Base-by-base conservation (phyloP, 2,888 invertebrate species). In the Sepiola atlantica region DNA sequence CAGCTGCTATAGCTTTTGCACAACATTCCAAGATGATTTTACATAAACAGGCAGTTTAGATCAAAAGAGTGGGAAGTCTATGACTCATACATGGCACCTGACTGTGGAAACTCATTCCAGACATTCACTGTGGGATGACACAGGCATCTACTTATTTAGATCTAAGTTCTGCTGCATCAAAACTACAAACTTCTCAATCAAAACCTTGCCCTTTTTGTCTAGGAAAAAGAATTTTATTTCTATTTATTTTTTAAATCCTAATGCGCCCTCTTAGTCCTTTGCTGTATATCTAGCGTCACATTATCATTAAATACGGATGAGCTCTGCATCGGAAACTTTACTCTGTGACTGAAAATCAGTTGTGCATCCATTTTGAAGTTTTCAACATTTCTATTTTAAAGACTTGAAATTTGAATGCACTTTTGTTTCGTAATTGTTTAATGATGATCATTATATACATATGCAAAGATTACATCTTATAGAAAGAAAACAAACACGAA, bases 401-500 rank as follows among this genome's bases (percentile, higher is more conserved):
- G 77, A 77, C 77, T 77, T 77, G 28, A 77, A 77, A 77, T 77
- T 77, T 77, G 77, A 77, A 77, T 77, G 77, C n/a, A 12, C 77
- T 77, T 77, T 77, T 77, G n/a, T 77, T 77, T 77, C 90, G 57
- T 93, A 32, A 55, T 90, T 20, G 77, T 55, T 55, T 54, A 57
- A 35, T 77, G 57, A 94, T 93, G 55, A 32, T 54, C 94, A 94
- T 94, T 92, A 94, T 90, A 61, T n/a, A 45, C 35, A 77, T 91
- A n/a, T n/a, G n/a, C n/a, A n/a, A n/a, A 77, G 28, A n/a, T n/a
- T 77, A 16, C 77, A 77, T 61, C 24, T 57, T 57, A 18, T 61
- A 24, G 28, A 28, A 61, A 61, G 10, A 20, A 4, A n/a, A n/a
- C 28, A 28, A n/a, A n/a, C n/a, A n/a, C n/a, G n/a, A n/a, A n/a